A percentile compares a stretch with the other conserved stretches of the same genome.
Conservation (phyloP, 2,113 vertebrate genomes). For the Entelurus aequoreus region DNA sequence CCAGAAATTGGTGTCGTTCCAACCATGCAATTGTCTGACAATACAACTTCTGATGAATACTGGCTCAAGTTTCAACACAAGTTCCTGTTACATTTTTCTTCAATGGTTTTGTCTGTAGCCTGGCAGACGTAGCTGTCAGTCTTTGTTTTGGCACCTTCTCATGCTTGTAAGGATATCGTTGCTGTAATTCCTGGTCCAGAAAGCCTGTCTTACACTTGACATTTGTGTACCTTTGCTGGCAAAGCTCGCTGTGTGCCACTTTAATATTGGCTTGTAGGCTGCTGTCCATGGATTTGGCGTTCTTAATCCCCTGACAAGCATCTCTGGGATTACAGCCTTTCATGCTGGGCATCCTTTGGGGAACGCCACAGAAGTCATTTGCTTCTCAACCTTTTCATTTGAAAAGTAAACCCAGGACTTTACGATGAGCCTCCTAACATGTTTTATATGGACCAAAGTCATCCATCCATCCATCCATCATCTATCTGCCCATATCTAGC, state of each 20-base stretch:
- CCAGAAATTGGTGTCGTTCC: not conserved
- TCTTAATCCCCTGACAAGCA: not conserved
- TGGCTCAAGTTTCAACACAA: not conserved
- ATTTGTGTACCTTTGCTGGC: slow-evolving; percentile 5
- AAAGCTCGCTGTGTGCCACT: not conserved
- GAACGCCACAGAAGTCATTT: not conserved
- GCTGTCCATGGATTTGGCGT: not conserved
- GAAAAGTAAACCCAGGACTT: too few relatives aligned
- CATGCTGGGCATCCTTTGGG: not conserved
- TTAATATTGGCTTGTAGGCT: slow-evolving; percentile 1
- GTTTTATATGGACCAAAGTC: too few relatives aligned
- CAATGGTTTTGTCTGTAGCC: not conserved
- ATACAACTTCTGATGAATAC: not conserved
- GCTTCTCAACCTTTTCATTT: too few relatives aligned
- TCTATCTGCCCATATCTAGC: too few relatives aligned
- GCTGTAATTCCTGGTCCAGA: not conserved
- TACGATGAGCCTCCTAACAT: too few relatives aligned
- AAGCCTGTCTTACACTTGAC: slow-evolving; percentile 2
- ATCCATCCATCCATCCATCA: too few relatives aligned
- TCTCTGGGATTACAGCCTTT: not conserved
- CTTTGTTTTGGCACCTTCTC: slow-evolving; percentile 3
- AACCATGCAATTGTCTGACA: not conserved
- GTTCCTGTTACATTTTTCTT: not conserved
- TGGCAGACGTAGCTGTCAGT: not conserved
- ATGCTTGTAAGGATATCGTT: not conserved